A percentile compares a stretch with the other conserved stretches of the same genome.
Conservation (phyloP, 2,888 invertebrate species). For the Agrotis puta region DNA sequence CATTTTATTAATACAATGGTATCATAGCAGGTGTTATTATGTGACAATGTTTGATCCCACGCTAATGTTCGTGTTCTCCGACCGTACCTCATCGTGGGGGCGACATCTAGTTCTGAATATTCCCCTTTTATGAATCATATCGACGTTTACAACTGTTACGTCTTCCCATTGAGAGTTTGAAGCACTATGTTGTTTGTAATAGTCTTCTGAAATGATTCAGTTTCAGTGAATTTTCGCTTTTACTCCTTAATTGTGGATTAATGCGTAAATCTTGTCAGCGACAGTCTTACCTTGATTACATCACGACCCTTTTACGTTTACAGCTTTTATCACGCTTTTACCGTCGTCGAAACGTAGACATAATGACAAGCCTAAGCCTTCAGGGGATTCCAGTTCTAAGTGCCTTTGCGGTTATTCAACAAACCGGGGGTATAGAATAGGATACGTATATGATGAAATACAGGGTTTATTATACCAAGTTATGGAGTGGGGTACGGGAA, state of each 20-base stretch:
- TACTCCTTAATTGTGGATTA: background rate
- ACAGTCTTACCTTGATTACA: background rate
- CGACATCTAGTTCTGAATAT: conserved; percentile 72
- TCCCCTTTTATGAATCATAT: conserved; percentile 65
- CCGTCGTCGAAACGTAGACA: conserved; percentile 1
- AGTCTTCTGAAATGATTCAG: background rate
- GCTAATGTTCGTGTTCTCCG: conserved; percentile 72
- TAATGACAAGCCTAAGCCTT: conserved; percentile 19
- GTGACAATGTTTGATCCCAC: conserved; percentile 76
- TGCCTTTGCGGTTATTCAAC: background rate
- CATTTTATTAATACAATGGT: conserved; percentile 43
- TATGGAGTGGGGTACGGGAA: conserved; percentile 39
- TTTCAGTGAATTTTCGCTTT: background rate
- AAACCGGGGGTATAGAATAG: conserved; percentile 1
- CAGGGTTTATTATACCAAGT: conserved; percentile 38
- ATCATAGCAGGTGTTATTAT: conserved; percentile 73
- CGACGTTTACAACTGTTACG: conserved; percentile 9
- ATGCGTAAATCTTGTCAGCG: background rate
- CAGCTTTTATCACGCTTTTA: background rate
- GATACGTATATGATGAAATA: conserved; percentile 5
- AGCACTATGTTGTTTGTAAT: conserved; percentile 2
- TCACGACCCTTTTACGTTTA: conserved; percentile 17
- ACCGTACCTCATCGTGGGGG: conserved; percentile 72
- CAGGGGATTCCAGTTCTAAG: background rate
- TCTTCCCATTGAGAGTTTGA: conserved; percentile 11